Conservation (phyloP, 2,113 vertebrate species). For the Cyprinus carpio region DNA sequence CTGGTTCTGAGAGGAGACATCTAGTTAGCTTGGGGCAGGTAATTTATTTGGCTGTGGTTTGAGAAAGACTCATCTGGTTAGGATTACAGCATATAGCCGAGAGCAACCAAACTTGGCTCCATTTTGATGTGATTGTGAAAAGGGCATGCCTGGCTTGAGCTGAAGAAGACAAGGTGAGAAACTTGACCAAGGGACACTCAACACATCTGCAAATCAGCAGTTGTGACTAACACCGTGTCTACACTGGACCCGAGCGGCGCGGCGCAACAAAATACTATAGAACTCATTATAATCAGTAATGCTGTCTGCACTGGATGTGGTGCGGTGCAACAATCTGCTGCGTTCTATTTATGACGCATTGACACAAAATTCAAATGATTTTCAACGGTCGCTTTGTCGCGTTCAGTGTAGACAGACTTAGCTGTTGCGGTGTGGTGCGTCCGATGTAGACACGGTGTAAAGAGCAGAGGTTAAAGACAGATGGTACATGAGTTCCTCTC, state of each 20-base stretch:
- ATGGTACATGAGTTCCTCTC: constrained; percentile 22
- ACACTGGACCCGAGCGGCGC: too few species aligned
- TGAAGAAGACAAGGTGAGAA: neutral
- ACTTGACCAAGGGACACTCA: neutral
- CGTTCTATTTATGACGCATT: too few species aligned
- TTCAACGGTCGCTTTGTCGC: too few species aligned
- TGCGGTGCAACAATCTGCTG: too few species aligned
- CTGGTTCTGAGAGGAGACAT: neutral
- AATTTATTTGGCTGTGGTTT: neutral
- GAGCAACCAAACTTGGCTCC: neutral
- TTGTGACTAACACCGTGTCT: too few species aligned
- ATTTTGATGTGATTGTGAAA: neutral
- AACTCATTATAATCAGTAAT: too few species aligned
- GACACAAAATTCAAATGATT: too few species aligned
- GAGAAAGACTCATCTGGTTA: constrained; percentile 3
- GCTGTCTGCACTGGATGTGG: too few species aligned
- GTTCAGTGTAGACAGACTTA: too few species aligned
- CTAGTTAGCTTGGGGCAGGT: neutral
- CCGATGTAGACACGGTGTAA: too few species aligned
- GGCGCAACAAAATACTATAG: too few species aligned
- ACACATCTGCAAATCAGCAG: constrained; percentile 9
- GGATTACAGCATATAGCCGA: neutral
- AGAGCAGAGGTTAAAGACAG: constrained; percentile 26
- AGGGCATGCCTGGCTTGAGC: neutral
- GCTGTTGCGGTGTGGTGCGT: too few species aligned